Percentiles rank a stretch among this genome's conserved stretches.
Evolutionary conservation across 2,797 vertebrate genomes (phyloP).

Genomic region (Pangasius larnaudii): DNA sequence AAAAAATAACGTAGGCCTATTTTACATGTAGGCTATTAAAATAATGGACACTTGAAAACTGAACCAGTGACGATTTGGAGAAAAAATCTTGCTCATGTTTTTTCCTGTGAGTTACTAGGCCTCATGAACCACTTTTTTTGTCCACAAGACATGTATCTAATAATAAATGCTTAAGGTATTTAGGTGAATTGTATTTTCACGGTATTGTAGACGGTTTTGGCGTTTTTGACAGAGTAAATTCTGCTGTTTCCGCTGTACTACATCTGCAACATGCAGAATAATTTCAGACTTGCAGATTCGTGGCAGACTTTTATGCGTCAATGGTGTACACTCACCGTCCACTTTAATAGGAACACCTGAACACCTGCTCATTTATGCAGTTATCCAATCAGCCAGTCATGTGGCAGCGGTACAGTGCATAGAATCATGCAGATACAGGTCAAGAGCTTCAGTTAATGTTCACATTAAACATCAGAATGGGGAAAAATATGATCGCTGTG

Average conservation of each 20-base stretch:
- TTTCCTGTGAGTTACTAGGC: not conserved
- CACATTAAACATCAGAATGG: no score
- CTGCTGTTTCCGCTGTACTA: not conserved
- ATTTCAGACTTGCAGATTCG: not conserved
- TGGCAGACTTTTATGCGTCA: not conserved
- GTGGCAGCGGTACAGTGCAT: no score
- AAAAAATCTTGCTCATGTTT: not conserved
- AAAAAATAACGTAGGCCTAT: not conserved
- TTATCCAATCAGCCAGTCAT: no score
- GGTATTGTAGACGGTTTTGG: not conserved
- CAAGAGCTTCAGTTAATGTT: no score
- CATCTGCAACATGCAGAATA: not conserved
- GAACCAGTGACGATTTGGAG: not conserved
- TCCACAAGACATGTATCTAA: not conserved
- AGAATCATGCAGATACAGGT: no score
- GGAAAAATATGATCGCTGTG: no score
- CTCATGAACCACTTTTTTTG: no score
- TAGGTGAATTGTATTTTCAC: not conserved
- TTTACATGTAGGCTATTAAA: not conserved
- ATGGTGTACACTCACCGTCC: not conserved
- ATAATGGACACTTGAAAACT: not conserved
- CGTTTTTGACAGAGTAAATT: not conserved
- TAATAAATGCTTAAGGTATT: not conserved
- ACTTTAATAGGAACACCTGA: no score
- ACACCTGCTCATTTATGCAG: no score